These are phyloP conservation scores for Hydrozoanthus gracilis DNA, from an alignment of 92 coral and sea anemone genomes.

Conservation along the genomic window DNA sequence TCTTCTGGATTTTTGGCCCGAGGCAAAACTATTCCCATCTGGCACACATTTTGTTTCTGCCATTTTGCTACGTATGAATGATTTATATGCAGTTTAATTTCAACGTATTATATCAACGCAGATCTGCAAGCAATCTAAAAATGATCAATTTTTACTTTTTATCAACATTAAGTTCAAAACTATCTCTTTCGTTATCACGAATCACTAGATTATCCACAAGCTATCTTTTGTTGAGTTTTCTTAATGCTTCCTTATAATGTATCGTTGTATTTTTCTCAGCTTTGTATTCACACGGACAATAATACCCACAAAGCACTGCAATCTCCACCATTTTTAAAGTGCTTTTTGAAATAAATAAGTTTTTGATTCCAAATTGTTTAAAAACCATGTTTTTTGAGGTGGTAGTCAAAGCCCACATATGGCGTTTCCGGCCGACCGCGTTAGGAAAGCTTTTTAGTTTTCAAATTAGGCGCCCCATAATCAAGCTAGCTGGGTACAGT, in stretches of 20 bases:
- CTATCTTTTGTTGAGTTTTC: background rate
- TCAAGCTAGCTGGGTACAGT: too few species aligned
- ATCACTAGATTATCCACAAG: background rate
- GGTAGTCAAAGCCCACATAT: too few species aligned
- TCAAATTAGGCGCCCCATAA: too few species aligned
- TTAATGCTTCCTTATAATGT: background rate
- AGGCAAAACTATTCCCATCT: background rate
- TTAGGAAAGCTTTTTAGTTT: too few species aligned
- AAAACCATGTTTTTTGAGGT: too few species aligned
- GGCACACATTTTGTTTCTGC: background rate
- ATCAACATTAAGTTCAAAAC: too few species aligned
- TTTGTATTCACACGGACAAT: background rate
- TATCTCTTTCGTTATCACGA: background rate
- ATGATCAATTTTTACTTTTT: background rate
- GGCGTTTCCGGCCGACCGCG: too few species aligned
- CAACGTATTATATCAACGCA: too few species aligned
- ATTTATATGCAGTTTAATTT: background rate
- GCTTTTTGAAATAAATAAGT: too few species aligned
- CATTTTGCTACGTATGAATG: background rate
- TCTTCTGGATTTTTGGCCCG: conserved; percentile 9
- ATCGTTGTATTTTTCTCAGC: background rate
- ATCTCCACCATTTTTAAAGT: too few species aligned
- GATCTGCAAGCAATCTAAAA: conserved; percentile 12
- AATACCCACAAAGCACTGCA: background rate
- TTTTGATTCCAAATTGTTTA: too few species aligned